phyloP scores from a whole-genome alignment of 2,113 vertebrate genomes.

The Genyomyrus donnyi region DNA sequence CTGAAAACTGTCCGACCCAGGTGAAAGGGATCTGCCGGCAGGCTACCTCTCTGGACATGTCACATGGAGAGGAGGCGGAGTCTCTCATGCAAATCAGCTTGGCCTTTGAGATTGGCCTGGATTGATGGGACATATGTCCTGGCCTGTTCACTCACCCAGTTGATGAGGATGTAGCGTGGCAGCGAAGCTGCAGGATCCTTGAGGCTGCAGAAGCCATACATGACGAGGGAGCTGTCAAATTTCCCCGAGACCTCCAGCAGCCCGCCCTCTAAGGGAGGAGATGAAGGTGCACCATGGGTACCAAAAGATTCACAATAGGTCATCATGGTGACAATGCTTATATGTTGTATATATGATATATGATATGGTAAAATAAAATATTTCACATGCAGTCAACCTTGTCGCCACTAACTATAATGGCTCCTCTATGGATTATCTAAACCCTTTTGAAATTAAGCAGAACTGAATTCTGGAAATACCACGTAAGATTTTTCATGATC shows the following conservation, averaged over 20 bases:
- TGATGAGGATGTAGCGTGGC: conserved; percentile 94
- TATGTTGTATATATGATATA: neutral
- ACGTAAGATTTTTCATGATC: neutral
- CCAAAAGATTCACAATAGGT: neutral
- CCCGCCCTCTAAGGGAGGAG: conserved; percentile 69
- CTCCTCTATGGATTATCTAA: neutral
- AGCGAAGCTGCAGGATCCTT: conserved; percentile 81
- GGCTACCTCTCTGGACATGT: neutral
- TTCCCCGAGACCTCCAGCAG: conserved; percentile 78
- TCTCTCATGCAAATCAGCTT: neutral
- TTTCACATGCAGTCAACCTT: neutral
- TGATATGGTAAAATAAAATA: neutral
- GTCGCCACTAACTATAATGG: neutral
- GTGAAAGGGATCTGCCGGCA: neutral
- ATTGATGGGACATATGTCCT: neutral
- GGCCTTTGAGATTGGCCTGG: neutral
- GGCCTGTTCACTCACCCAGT: conserved; percentile 74
- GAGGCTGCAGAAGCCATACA: conserved; percentile 98
- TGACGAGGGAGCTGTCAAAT: conserved; percentile 87
- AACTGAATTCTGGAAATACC: neutral
- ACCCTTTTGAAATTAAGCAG: neutral
- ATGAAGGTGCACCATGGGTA: neutral
- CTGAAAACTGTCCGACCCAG: neutral
- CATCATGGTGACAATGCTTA: neutral
- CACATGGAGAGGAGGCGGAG: neutral